Percentiles rank a stretch among this genome's conserved stretches.
Conservation (phyloP, 2,113 vertebrate species). For the Xenotilapia flavipinnis region DNA sequence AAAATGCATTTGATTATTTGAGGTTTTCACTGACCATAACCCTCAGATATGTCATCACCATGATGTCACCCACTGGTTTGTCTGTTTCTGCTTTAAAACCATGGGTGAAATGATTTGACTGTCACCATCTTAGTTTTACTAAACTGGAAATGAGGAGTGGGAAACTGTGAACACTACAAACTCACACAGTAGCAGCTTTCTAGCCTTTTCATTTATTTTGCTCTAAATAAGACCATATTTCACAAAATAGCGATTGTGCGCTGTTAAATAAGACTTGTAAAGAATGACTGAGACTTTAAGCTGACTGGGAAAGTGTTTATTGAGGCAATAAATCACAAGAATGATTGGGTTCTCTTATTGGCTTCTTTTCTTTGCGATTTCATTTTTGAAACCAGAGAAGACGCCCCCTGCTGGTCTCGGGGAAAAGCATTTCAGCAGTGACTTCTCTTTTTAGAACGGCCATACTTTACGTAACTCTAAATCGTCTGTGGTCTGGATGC, state of each 20-base stretch:
- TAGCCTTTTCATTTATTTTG: neutral
- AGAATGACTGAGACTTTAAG: neutral
- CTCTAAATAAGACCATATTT: neutral
- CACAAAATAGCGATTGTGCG: neutral
- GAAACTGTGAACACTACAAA: neutral
- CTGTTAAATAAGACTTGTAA: neutral
- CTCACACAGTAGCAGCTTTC: neutral
- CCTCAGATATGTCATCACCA: neutral
- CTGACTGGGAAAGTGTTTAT: neutral
- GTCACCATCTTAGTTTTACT: neutral
- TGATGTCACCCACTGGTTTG: neutral
- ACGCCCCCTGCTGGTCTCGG: neutral
- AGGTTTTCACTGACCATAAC: neutral
- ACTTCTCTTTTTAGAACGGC: neutral
- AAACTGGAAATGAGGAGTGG: neutral
- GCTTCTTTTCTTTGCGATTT: neutral
- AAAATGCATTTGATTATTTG: neutral
- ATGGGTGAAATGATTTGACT: neutral
- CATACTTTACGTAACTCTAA: neutral
- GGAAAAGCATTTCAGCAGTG: neutral
- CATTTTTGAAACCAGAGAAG: neutral
- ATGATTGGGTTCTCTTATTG: neutral
- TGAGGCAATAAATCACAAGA: neutral
- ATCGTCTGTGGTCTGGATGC: neutral
- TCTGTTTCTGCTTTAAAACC: neutral